These are phyloP conservation scores for Fringilla coelebs DNA, from an alignment of 2,797 vertebrate genomes.

Conservation along the genomic window DNA sequence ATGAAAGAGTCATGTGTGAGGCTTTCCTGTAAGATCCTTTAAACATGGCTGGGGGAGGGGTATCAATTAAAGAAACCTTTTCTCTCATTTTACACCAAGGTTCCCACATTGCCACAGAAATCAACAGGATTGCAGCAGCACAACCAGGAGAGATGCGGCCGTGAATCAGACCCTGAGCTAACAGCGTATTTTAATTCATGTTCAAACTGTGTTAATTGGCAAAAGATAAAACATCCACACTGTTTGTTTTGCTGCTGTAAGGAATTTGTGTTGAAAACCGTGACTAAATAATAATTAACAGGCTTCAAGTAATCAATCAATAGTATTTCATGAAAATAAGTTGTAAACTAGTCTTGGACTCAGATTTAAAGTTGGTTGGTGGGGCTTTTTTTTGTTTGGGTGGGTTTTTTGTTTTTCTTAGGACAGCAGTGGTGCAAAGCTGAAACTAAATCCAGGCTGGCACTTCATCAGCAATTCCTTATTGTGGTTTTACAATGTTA, in stretches of 20 bases:
- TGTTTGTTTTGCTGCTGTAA: constrained; percentile 59
- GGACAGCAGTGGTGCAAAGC: constrained; percentile 33
- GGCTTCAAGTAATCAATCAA: constrained; percentile 53
- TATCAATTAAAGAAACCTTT: background rate
- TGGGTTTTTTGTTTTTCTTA: background rate
- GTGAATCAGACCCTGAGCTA: constrained; percentile 4
- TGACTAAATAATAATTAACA: constrained; percentile 60
- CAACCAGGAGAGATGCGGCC: background rate
- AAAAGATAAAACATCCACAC: constrained; percentile 50
- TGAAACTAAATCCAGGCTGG: constrained; percentile 49
- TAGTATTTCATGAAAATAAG: constrained; percentile 39
- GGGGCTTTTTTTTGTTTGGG: background rate
- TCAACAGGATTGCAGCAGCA: background rate
- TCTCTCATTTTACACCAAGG: background rate
- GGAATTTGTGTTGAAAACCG: constrained; percentile 47
- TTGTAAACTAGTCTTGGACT: constrained; percentile 16
- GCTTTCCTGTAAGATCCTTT: constrained; percentile 6
- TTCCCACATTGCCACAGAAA: background rate
- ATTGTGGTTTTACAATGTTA: constrained; percentile 66
- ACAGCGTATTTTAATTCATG: constrained; percentile 17
- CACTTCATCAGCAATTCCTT: constrained; percentile 63
- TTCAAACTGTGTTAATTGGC: constrained; percentile 44
- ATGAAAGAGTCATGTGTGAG: background rate
- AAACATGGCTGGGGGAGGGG: background rate
- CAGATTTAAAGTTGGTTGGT: constrained; percentile 6